Base-by-base conservation (phyloP, 2,797 vertebrate genomes). In the Notoglanidium macrostoma region DNA sequence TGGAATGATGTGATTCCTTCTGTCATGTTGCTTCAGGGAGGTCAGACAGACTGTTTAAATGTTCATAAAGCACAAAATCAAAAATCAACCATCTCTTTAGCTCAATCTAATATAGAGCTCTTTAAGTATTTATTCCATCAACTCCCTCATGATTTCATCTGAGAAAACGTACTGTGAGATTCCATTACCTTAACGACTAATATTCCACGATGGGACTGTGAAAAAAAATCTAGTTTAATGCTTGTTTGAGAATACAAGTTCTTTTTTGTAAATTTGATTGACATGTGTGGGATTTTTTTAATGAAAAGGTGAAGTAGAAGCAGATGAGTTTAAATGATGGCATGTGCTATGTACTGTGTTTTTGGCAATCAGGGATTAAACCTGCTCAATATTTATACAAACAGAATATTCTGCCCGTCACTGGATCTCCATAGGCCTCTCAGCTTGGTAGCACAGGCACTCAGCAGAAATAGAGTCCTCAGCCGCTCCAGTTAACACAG, bases 401-500 rank as follows among this genome's bases (percentile, higher is more conserved):
- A 65, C 40, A 49, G 44, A 65, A 83, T 3, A 67, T 83, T 82
- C 49, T 63, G 23, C 10, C n/a, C 61, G 21, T 40, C 40, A 10
- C 15, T 82, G 44, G 61, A 49, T 29, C 80, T 80, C 40, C 44
- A 44, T 3, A 67, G 46, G 61, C 8, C 17, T 49, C 61, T 82
- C 21, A 14, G 89, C 89, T 94, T 90, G 93, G 92, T 93, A 93
- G 93, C 93, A 92, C 91, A 92, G 91, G 93, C 93, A 91, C 92
- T 92, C 92, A 91, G 89, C 85, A 92, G 93, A 92, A 90, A 91
- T 91, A 91, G 90, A 95, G 96, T 95, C 94, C 93, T 95, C 95
- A 97, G 96, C 95, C 96, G 97, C 96, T 97, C 96, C 96, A 97
- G 96, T 97, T 96, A 97, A 95, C 92, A 93, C 93, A 91, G 94